These are phyloP conservation scores for Coptotermes formosanus DNA, from an alignment of 1,140 invertebrate species.

Conservation along the genomic window DNA sequence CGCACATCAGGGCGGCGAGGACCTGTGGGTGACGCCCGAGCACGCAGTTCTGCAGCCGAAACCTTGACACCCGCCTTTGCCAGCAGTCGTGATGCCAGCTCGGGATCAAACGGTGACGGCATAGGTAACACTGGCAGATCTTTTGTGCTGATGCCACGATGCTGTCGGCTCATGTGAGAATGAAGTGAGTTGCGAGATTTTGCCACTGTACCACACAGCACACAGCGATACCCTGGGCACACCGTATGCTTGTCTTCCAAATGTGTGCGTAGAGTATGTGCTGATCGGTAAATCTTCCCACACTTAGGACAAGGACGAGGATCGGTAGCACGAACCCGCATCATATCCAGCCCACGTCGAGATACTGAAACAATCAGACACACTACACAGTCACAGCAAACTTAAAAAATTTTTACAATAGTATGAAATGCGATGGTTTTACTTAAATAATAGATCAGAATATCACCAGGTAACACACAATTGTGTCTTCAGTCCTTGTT, in stretches of 20 bases:
- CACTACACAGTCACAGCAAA: constrained; percentile 22
- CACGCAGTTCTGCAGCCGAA: constrained; percentile 75
- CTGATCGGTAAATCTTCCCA: constrained; percentile 88
- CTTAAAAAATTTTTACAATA: no score
- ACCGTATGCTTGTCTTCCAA: constrained; percentile 90
- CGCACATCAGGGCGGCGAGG: constrained; percentile 72
- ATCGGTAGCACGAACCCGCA: constrained; percentile 84
- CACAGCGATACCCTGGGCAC: constrained; percentile 87
- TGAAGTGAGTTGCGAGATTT: constrained; percentile 87
- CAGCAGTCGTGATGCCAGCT: constrained; percentile 73
- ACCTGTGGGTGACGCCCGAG: constrained; percentile 78
- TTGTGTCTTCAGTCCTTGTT: no score
- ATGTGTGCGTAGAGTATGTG: constrained; percentile 85
- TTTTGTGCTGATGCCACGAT: constrained; percentile 88
- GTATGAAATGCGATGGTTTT: no score
- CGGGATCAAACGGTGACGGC: constrained; percentile 87
- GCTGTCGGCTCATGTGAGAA: constrained; percentile 89
- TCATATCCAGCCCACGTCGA: constrained; percentile 74
- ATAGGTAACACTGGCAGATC: constrained; percentile 86
- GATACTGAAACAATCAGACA: constrained; percentile 56
- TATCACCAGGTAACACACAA: no score
- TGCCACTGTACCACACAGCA: constrained; percentile 86
- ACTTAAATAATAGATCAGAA: no score
- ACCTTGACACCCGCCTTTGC: constrained; percentile 82
- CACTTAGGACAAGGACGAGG: constrained; percentile 88